Base-by-base conservation (phyloP, 1,140 invertebrate genomes). In the Charaxes varanes region DNA sequence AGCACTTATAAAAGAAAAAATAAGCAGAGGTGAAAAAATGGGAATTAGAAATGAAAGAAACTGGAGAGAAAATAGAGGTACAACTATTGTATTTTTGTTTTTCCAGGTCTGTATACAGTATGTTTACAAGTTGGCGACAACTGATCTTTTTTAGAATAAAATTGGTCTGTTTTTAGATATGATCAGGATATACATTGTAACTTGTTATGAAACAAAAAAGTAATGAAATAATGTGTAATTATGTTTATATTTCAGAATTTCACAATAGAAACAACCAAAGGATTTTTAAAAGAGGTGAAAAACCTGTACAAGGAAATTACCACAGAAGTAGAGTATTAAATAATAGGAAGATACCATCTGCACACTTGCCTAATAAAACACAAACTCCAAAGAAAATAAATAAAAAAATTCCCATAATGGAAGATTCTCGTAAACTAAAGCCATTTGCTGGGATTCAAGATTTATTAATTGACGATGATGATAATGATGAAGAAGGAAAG, bases 1-100 rank as follows among this genome's bases (percentile, higher is more conserved):
- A 37, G 85, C 87, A 16, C 83, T 88, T 50, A 67, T 86, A 21
- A 84, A 88, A 31, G 92, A 94, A 64, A 90, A 88, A 57, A 53
- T 87, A 34, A 82, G 89, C 51, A 86, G 91, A 35, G 91, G 91
- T 13, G 90, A 92, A 84, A 86, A 89, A 57, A 87, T 92, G 72
- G 85, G 59, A 55, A 74, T 64, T 26, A 83, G 58, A n/a, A 4
- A 82, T 85, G 21, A 59, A 61, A 60, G 14, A 32, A 44, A 51
- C n/a, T 37, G 32, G 8, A 34, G 11, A 53, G 11, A 36, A 28
- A 7, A 19, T n/a, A 50, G 50, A 41, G 24, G 18, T 7, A 21
- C 7, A n/a, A n/a, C 3, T 31, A 21, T 40, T 31, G 4, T 4
- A 4, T 19, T 19, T 19, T 4, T 4, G n/a, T n/a, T n/a, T n/a